phyloP scores from a whole-genome alignment of 2,113 vertebrate genomes.

The Felis catus region F.catus_Fca126_mat1.0 CM031412.1:81404001-81404500 shows the following conservation, averaged over 20 bases:
- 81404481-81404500: not conserved
- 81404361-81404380: not conserved
- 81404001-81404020: too few species aligned
- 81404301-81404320: fast-evolving
- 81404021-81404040: fast-evolving
- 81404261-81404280: fast-evolving
- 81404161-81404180: not conserved
- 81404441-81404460: not conserved
- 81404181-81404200: not conserved
- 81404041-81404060: not conserved
- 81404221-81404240: fast-evolving
- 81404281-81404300: fast-evolving
- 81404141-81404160: not conserved
- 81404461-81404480: slow-evolving; percentile 20
- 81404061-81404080: not conserved
- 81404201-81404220: not conserved
- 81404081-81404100: fast-evolving
- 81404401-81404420: not conserved
- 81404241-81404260: not conserved
- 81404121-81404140: fast-evolving
- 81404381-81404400: not conserved
- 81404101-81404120: fast-evolving
- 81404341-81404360: not conserved
- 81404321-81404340: fast-evolving
- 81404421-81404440: not conserved